phyloP scores from a whole-genome alignment of 1,140 invertebrate genomes.

The Lethrus apterus region DNA sequence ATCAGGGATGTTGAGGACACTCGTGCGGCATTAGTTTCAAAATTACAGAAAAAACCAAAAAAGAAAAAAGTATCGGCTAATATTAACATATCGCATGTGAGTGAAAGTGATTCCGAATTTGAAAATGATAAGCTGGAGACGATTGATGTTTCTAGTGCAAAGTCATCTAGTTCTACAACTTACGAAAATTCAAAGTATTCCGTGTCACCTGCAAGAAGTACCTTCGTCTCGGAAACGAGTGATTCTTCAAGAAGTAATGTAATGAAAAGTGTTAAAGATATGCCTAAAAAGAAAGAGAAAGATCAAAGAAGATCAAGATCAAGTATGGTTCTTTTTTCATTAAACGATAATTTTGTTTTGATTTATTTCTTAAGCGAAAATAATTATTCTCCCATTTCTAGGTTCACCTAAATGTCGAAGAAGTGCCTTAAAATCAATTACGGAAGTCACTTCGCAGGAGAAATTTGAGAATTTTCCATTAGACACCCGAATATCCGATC shows the following conservation, averaged over 20 bases:
- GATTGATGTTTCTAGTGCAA: neutral
- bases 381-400: neutral
- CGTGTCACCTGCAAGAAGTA: too few species aligned
- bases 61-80: slow-evolving; percentile 5
- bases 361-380: neutral
- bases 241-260: too few species aligned
- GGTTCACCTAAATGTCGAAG: neutral
- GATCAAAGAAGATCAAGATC: too few species aligned
- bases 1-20: slow-evolving; percentile 45
- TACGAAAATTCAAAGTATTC: neutral
- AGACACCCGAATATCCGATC: slow-evolving; percentile 31
- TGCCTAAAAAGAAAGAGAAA: too few species aligned
- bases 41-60: slow-evolving; percentile 21
- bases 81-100: slow-evolving; percentile 5
- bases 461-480: neutral
- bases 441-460: neutral
- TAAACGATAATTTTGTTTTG: too few species aligned
- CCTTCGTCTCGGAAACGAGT: too few species aligned
- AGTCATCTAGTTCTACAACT: neutral
- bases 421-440: neutral
- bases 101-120: neutral
- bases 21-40: slow-evolving; percentile 39
- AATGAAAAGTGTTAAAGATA: too few species aligned
- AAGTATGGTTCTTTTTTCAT: too few species aligned
- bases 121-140: neutral